Conservation (phyloP, 2,797 vertebrate species). For the Cynopterus sphinx region DNA sequence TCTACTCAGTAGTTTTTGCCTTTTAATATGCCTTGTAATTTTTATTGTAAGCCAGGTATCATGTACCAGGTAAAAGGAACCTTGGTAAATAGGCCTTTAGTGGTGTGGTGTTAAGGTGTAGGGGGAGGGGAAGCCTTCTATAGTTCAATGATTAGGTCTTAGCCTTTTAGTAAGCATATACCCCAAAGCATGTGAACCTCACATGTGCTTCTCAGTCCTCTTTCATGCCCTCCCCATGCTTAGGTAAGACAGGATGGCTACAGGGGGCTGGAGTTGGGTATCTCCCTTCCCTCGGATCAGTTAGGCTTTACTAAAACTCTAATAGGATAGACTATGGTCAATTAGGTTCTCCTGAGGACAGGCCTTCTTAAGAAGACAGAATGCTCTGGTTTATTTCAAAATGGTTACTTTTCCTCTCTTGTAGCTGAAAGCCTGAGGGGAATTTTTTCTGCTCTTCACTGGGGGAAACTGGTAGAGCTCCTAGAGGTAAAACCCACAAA, state of each 20-base stretch:
- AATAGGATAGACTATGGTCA: neutral
- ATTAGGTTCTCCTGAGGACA: neutral
- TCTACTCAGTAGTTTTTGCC: neutral
- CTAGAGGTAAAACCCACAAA: neutral
- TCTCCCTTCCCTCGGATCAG: neutral
- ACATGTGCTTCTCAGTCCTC: neutral
- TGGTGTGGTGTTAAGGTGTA: neutral
- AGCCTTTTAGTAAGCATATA: neutral
- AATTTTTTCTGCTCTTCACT: neutral
- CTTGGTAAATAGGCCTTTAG: neutral
- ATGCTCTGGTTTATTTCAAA: neutral
- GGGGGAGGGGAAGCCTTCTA: neutral
- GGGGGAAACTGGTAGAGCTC: neutral
- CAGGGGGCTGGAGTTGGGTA: neutral
- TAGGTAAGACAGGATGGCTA: neutral
- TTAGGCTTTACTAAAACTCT: neutral
- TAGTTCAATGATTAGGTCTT: neutral
- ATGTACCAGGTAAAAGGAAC: neutral
- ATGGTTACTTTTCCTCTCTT: neutral
- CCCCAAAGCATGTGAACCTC: neutral
- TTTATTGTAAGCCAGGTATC: neutral
- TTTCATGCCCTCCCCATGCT: neutral
- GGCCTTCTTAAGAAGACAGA: neutral
- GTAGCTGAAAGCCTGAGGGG: neutral
- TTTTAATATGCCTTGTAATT: neutral